Evolutionary conservation across 2,797 vertebrate genomes (phyloP), one percentile per base, ranked within the genome.

Genomic region (Pangasius djambal): DNA sequence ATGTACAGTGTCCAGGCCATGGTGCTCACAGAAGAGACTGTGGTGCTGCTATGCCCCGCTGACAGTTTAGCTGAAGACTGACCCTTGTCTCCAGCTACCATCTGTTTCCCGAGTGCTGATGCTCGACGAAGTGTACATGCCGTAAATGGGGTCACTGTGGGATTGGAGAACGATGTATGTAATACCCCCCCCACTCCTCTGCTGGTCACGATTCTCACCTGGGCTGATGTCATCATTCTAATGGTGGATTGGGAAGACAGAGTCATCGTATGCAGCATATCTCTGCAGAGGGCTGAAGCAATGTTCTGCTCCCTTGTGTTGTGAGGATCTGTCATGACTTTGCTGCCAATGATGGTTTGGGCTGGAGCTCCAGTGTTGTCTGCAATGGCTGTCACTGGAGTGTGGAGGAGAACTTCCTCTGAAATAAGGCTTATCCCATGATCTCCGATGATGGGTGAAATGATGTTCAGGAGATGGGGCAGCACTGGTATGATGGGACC

Each of bases 61-160:
- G 48, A n/a, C 6, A 25, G 37, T 44, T 16, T 6, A 65, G 44
- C 63, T 77, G 52, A 74, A 88, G 67, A 83, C 31, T 88, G 65
- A 34, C 87, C 87, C 82, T 18, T 70, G 77, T 88, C 87, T 70
- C 69, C 20, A 88, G 57, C 57, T 88, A 65, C 57, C 57, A 72
- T 70, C 52, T 2, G 7, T 72, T 83, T 88, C 87, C 59, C 44
- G 59, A 40, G 0, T 4, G 70, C 44, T 85, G 82, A 52, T 67
- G 50, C 2, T 85, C 31, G 0, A 16, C 0, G 20, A 77, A 88
- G n/a, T 77, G 87, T 22, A 78, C 82, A 67, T 25, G 52, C 9
- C 44, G 2, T 48, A 48, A 48, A 48, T 48, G 44, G 44, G 44
- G 44, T 48, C 6, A 22, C 52, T 72, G 79, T 74, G 37, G 65